These are phyloP conservation scores for Bagarius yarrelli DNA, from an alignment of 2,113 vertebrate species.

Conservation along the genomic window DNA sequence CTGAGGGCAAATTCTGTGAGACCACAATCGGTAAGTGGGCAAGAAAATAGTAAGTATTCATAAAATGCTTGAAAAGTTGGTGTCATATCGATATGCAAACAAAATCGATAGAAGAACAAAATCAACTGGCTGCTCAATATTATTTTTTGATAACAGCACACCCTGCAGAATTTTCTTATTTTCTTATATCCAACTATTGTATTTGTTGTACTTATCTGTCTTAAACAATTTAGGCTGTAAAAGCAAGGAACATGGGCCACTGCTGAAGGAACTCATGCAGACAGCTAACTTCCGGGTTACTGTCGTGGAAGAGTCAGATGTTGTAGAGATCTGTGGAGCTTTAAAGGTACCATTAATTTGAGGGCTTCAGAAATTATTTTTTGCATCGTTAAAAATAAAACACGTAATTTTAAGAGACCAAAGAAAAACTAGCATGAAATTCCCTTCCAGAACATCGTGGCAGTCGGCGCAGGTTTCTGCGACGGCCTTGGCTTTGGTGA, in stretches of 20 bases:
- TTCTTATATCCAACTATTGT: too few relatives aligned
- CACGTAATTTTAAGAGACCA: too few relatives aligned
- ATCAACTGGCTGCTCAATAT: neutral
- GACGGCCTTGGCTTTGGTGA: conserved; percentile 92
- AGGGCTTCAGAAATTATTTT: too few relatives aligned
- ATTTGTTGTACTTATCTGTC: neutral
- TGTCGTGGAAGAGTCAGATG: conserved; percentile 88
- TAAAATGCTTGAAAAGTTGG: neutral
- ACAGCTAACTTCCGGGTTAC: conserved; percentile 90
- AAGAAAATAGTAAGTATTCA: neutral
- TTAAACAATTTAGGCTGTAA: conserved; percentile 76
- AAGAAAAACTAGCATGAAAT: neutral
- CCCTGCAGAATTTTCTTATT: neutral
- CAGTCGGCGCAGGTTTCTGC: conserved; percentile 92
- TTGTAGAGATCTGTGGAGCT: conserved; percentile 95
- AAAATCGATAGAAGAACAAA: too few relatives aligned
- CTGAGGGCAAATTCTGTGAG: conserved; percentile 95
- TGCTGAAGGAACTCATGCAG: conserved; percentile 92
- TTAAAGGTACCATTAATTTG: conserved; percentile 80
- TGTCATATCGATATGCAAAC: too few relatives aligned
- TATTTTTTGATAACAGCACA: neutral
- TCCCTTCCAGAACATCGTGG: conserved; percentile 84
- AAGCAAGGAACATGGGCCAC: conserved; percentile 72
- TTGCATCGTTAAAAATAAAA: too few relatives aligned
- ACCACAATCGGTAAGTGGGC: conserved; percentile 86